phyloP scores from a whole-genome alignment of 1,140 invertebrate genomes.

The Nylanderia fulva region DNA sequence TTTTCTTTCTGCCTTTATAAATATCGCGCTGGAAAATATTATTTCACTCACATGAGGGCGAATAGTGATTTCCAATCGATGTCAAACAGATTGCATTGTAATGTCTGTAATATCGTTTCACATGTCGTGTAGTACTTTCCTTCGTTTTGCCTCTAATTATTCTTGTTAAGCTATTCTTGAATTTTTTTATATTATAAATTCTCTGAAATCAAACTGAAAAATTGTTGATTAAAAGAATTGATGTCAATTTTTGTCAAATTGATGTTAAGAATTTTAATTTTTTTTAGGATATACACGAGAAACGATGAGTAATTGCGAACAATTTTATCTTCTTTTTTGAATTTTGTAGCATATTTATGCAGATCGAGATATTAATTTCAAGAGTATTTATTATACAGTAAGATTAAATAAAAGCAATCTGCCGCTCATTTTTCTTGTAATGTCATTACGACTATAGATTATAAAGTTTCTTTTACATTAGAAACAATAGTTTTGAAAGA shows the following conservation, averaged over 20 bases:
- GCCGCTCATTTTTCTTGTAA: conserved; percentile 5
- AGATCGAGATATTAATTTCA: conserved; percentile 10
- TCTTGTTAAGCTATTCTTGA: not conserved
- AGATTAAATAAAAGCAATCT: conserved; percentile 9
- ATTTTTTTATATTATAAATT: not conserved
- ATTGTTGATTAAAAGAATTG: conserved; percentile 9
- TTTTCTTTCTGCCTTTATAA: conserved; percentile 45
- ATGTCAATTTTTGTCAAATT: too few species aligned
- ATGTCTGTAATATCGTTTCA: conserved; percentile 26
- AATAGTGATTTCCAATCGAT: conserved; percentile 40
- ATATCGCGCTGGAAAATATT: conserved; percentile 31
- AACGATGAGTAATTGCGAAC: not conserved
- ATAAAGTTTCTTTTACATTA: not conserved
- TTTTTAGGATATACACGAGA: conserved; percentile 3
- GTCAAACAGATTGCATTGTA: conserved; percentile 33
- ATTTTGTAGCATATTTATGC: not conserved
- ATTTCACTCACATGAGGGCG: conserved; percentile 2
- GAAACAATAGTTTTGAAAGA: not conserved
- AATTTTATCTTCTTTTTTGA: not conserved
- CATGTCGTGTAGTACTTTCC: conserved; percentile 8
- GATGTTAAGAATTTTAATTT: too few species aligned
- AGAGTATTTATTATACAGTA: not conserved
- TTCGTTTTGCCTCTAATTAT: conserved; percentile 34
- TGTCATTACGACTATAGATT: not conserved
- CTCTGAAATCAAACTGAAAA: not conserved